A percentile compares a stretch with the other conserved stretches of the same genome.
These are phyloP conservation scores for Helicoverpa zea DNA, from an alignment of 1,140 invertebrate species.

Conservation along the genomic window DNA sequence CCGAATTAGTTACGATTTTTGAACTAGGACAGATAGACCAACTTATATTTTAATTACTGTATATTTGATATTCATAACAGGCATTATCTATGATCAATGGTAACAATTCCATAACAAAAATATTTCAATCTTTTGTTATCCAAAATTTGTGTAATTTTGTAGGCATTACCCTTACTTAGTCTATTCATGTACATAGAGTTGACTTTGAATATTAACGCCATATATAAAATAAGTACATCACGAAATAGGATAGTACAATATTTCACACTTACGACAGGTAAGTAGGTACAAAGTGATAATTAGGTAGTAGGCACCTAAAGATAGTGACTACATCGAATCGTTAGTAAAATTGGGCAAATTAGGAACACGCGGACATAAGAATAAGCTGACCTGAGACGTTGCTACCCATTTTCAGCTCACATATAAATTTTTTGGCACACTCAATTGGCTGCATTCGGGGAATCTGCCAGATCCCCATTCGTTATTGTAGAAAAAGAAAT, in stretches of 20 bases:
- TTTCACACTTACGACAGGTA: constrained; percentile 21
- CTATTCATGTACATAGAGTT: constrained; percentile 15
- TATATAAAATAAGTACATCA: constrained; percentile 24
- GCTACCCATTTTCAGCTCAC: no score
- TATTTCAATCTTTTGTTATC: constrained; percentile 49
- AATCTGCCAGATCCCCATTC: no score
- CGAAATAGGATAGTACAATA: constrained; percentile 7
- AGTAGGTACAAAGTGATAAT: constrained; percentile 1
- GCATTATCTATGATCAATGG: constrained; percentile 44
- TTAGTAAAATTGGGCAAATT: neutral
- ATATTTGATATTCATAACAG: constrained; percentile 49
- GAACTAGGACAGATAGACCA: neutral
- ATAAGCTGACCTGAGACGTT: neutral
- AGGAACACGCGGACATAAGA: neutral
- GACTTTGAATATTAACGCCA: constrained; percentile 7
- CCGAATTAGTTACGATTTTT: constrained; percentile 11
- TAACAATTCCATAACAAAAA: constrained; percentile 63
- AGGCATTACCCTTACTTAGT: constrained; percentile 24
- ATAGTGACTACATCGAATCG: no score
- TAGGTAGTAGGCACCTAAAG: neutral
- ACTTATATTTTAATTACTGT: constrained; percentile 31
- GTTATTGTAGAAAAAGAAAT: no score
- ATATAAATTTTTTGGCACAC: no score
- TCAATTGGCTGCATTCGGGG: no score
- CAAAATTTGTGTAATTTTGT: constrained; percentile 43